Evolutionary conservation across 2,797 vertebrate species (phyloP).

Genomic region (Rhinella marina): DNA sequence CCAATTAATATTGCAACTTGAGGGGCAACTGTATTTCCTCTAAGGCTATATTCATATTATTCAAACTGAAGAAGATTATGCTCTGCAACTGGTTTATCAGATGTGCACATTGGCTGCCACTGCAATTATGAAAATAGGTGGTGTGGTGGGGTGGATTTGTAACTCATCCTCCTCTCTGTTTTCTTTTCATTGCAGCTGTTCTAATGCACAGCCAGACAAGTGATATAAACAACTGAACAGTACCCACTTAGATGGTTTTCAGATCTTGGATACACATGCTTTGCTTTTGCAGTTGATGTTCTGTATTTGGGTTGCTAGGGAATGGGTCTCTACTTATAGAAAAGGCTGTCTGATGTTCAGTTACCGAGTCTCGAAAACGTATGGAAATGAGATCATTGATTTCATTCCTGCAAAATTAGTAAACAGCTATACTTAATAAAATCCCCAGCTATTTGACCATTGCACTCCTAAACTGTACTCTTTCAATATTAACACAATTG

Average conservation of each 20-base stretch:
- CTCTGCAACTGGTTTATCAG: neutral
- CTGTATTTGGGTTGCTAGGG: conserved; percentile 18
- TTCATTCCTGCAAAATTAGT: neutral
- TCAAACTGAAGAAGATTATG: neutral
- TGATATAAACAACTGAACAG: neutral
- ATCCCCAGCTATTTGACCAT: neutral
- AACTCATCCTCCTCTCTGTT: neutral
- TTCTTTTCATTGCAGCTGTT: neutral
- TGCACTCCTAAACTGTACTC: neutral
- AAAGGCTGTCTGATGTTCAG: conserved; percentile 11
- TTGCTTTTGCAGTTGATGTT: neutral
- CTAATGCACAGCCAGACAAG: neutral
- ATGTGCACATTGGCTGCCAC: neutral
- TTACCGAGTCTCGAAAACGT: conserved; percentile 5
- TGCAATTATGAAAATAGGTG: neutral
- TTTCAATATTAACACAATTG: neutral
- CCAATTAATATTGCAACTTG: too few species aligned
- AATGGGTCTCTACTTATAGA: neutral
- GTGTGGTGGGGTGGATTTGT: too few species aligned
- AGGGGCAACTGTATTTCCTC: too few species aligned
- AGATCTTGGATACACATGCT: neutral
- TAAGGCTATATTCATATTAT: neutral
- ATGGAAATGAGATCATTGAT: conserved; percentile 1
- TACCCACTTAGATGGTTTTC: neutral
- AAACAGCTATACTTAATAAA: neutral